Conservation (phyloP, 2,113 vertebrate species). For the Camelus bactrianus region DNA sequence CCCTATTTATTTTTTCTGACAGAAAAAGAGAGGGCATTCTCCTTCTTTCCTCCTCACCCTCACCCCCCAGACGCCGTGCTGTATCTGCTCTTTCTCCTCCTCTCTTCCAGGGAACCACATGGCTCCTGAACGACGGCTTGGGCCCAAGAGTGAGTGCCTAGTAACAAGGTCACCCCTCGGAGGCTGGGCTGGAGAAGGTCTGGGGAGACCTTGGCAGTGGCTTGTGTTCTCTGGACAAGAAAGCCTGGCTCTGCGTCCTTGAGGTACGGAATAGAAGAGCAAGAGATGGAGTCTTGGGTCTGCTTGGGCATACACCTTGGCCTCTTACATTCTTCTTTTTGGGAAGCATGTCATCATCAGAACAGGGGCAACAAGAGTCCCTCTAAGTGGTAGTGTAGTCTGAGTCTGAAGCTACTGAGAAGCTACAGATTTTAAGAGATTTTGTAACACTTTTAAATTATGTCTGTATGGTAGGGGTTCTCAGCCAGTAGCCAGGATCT, state of each 20-base stretch:
- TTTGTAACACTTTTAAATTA: background rate
- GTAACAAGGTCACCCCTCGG: background rate
- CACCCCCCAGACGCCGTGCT: background rate
- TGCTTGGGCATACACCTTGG: no score
- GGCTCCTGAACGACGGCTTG: background rate
- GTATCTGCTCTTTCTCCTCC: background rate
- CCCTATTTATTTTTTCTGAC: background rate
- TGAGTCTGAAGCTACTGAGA: background rate
- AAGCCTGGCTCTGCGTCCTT: background rate
- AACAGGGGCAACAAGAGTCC: background rate
- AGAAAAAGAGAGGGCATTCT: background rate
- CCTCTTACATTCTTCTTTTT: background rate
- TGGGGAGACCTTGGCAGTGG: background rate
- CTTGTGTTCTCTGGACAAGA: background rate
- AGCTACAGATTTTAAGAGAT: background rate
- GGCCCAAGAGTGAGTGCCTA: background rate
- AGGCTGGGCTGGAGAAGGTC: background rate
- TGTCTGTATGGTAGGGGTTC: background rate
- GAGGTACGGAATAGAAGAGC: background rate
- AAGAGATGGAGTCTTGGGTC: background rate
- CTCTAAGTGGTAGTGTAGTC: background rate
- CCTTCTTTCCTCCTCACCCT: background rate
- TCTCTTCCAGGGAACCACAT: background rate
- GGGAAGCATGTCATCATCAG: background rate
- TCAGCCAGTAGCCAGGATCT: background rate